A percentile compares a stretch with the other conserved stretches of the same genome.
phyloP scores from a whole-genome alignment of 2,113 vertebrate species.

The Lamprotornis superbus region DNA sequence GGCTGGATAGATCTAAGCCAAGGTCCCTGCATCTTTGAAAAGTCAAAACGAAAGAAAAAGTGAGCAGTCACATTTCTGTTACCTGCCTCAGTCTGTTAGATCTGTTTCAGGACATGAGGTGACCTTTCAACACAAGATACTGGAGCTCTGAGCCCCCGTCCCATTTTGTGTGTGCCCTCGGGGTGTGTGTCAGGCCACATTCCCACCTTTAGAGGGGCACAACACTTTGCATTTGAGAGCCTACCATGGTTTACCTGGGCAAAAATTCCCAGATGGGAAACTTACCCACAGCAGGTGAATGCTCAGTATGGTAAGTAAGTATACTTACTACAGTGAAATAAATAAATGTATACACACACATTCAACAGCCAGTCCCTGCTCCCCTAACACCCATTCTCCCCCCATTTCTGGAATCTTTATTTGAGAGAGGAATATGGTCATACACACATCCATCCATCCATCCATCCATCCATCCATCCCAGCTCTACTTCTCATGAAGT shows the following conservation, averaged over 20 bases:
- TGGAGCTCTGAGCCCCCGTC: background rate
- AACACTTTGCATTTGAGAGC: background rate
- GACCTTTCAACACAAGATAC: background rate
- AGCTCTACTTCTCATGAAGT: background rate
- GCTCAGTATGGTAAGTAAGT: background rate
- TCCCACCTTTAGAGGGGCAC: rapidly evolving
- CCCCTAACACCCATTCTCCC: background rate
- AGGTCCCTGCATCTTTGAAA: background rate
- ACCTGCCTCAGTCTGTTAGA: background rate
- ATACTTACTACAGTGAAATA: background rate
- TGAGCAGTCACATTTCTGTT: background rate
- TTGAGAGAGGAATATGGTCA: background rate
- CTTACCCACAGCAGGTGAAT: background rate
- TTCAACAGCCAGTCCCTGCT: rapidly evolving
- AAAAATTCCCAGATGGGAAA: background rate
- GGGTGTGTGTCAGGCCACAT: rapidly evolving
- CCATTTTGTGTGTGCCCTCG: rapidly evolving
- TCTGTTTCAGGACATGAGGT: background rate
- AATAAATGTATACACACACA: background rate
- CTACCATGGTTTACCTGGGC: background rate
- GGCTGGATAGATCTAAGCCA: background rate
- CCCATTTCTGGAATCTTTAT: background rate
- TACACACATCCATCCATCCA: background rate
- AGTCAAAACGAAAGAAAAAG: background rate
- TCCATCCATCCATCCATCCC: background rate